phyloP scores from a whole-genome alignment of 1,140 invertebrate genomes.

The Hycleus cichorii region DNA sequence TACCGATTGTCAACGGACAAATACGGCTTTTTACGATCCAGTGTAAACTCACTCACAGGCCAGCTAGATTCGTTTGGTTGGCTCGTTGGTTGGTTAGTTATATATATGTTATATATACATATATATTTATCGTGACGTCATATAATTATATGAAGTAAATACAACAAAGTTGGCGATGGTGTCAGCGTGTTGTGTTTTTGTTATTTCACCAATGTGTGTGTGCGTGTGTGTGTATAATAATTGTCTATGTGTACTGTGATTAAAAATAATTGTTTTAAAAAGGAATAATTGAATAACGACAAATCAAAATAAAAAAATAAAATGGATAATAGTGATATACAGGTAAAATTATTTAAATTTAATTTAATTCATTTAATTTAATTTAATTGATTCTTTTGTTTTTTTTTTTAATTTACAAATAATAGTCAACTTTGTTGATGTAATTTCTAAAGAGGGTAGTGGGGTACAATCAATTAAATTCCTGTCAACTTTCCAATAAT shows the following conservation, averaged over 20 bases:
- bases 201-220: no score
- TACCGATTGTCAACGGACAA: constrained; percentile 16
- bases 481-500: no score
- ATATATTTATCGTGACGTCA: constrained; percentile 59
- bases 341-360: constrained; percentile 33
- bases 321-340: constrained; percentile 45
- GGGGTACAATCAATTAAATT: no score
- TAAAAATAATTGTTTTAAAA: constrained; percentile 31
- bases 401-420: no score
- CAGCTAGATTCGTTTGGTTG: no score
- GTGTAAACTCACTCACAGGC: no score
- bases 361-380: not conserved
- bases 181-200: constrained; percentile 51
- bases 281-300: no score
- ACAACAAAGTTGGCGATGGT: constrained; percentile 61
- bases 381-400: not conserved
- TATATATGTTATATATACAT: no score
- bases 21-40: constrained; percentile 21
- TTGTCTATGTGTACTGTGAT: constrained; percentile 36
- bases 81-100: no score
- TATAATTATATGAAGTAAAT: constrained; percentile 64
- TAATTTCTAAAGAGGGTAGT: no score
- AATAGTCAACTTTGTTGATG: no score
- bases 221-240: no score
- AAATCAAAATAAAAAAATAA: constrained; percentile 29